Base-by-base conservation (phyloP, 2,797 vertebrate genomes). In the Naso thynnoides region DNA sequence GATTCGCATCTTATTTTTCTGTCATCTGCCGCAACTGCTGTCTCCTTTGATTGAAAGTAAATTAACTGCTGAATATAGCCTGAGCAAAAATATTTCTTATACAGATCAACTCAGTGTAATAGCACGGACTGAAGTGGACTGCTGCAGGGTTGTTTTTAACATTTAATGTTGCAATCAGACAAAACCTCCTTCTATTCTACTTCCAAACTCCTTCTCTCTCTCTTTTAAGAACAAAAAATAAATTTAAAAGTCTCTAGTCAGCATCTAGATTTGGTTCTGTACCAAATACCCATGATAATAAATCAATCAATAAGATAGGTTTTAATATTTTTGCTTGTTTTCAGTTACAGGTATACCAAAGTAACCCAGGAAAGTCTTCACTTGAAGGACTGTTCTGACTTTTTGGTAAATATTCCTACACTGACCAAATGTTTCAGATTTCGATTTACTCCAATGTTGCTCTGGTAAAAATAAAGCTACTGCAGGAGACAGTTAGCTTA, bases 1-100 rank as follows among this genome's bases (percentile, higher is more conserved):
- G 78, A 77, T 71, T 42, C 48, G 66, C 70, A 70, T 14, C 39
- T 78, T 11, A 62, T 71, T 82, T 73, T 64, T 61, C 49, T 60
- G 36, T 60, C 52, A 55, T 53, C 57, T n/a, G 55, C 6, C 3
- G 11, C 39, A 47, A 48, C 27, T 47, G 1, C 54, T 70, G 67
- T 76, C 55, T 77, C 53, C 69, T 50, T 72, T 29, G 10, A 48
- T 61, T 73, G 68, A 52, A 83, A 80, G 44, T 11, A 47, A 59
- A 80, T 63, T 52, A 58, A 36, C 18, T 41, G 14, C 42, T 64
- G 7, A 49, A 65, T 57, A 11, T 27, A 16, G 24, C 27, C 9
- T 29, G n/a, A 59, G 66, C 47, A 69, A 67, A 11, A 36, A 36
- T 9, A 36, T 36, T 48, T 65, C 6, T 44, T 6, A 8, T 63